These are phyloP conservation scores for Anagrus nilaparvatae DNA, from an alignment of 1,140 invertebrate genomes.

Conservation along the genomic window DNA sequence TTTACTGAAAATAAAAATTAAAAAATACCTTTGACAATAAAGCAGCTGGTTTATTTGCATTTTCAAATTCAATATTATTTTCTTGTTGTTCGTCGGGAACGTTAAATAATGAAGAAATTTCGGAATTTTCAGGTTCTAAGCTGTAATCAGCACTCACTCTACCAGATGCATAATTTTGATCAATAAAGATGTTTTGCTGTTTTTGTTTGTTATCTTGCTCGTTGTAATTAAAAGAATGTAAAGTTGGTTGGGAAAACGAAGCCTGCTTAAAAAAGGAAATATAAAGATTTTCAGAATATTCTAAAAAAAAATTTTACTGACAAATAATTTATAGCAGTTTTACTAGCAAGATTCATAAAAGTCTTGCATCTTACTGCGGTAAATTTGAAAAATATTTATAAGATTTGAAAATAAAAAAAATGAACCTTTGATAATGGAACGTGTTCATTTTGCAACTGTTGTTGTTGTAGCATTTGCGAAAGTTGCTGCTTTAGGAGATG, in stretches of 20 bases:
- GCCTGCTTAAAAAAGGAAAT: constrained; percentile 6
- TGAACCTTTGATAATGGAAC: neutral
- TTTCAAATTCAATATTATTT: constrained; percentile 33
- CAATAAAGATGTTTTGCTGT: constrained; percentile 23
- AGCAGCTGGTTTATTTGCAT: constrained; percentile 19
- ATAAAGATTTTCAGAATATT: neutral
- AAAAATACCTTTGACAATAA: constrained; percentile 23
- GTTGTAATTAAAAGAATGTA: constrained; percentile 45
- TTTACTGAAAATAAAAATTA: neutral
- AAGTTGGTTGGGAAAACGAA: constrained; percentile 38
- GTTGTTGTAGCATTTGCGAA: constrained; percentile 26
- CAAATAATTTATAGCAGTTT: neutral
- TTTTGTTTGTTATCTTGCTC: constrained; percentile 35
- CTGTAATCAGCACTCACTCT: constrained; percentile 32
- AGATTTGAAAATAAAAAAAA: too few relatives aligned
- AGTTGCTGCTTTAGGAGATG: constrained; percentile 39
- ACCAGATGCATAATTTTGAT: constrained; percentile 26
- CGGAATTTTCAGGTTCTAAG: constrained; percentile 20
- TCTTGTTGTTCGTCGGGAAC: constrained; percentile 24
- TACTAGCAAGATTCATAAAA: neutral
- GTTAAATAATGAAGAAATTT: constrained; percentile 10
- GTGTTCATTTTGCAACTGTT: constrained; percentile 2
- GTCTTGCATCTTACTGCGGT: neutral
- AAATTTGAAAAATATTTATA: neutral
- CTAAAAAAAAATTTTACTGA: neutral